phyloP scores from a whole-genome alignment of 2,113 vertebrate genomes.

The Rhombomys opimus region DNA sequence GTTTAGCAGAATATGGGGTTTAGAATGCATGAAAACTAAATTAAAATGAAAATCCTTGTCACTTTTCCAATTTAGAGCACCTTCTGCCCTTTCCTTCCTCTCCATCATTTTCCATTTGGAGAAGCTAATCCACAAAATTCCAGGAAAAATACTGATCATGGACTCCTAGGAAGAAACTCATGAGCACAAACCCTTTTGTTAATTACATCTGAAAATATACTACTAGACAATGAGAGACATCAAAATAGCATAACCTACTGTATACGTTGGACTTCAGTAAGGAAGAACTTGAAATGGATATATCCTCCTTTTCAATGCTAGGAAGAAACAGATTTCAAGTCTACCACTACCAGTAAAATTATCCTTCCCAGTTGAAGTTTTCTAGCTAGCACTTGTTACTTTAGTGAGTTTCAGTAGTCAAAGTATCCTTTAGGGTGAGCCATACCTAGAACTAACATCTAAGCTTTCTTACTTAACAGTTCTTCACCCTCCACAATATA shows the following conservation, averaged over 20 bases:
- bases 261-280: background rate
- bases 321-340: slow-evolving; percentile 1
- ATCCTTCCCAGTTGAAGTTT: background rate
- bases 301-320: background rate
- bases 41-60: background rate
- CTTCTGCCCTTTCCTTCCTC: background rate
- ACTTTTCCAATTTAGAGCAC: background rate
- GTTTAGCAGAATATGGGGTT: background rate
- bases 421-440: background rate
- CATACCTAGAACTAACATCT: slow-evolving; percentile 1
- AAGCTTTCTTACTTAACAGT: background rate
- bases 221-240: background rate
- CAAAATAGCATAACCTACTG: background rate
- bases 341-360: background rate
- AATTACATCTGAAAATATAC: background rate
- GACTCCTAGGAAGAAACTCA: background rate
- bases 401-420: background rate
- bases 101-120: slow-evolving; percentile 15
- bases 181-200: background rate
- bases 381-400: background rate
- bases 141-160: slow-evolving; percentile 3
- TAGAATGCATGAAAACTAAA: background rate
- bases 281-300: background rate
- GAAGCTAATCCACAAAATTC: background rate
- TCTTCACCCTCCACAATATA: background rate